Evolutionary conservation across 2,113 vertebrate species (phyloP).

Genomic region (Benthochromis sp.): DNA sequence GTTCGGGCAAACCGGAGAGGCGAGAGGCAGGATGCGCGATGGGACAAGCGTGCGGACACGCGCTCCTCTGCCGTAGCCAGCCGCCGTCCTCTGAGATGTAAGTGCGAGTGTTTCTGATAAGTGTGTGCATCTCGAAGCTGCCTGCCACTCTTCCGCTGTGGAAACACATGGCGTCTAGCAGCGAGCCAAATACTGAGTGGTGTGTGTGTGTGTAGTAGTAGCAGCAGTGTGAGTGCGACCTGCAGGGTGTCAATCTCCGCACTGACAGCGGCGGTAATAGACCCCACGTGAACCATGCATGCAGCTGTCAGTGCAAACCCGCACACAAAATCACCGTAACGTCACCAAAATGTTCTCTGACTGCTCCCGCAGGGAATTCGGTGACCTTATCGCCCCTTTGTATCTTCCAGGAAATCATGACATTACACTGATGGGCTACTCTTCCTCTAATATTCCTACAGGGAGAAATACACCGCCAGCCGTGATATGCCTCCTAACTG

Average conservation of each 20-base stretch:
- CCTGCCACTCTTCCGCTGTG: background rate
- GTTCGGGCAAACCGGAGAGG: slow-evolving; percentile 56
- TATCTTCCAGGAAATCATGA: background rate
- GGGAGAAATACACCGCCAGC: background rate
- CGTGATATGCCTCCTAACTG: background rate
- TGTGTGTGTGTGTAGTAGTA: background rate
- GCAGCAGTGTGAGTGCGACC: slow-evolving; percentile 3
- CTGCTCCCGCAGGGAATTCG: background rate
- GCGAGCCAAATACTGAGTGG: background rate
- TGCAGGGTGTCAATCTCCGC: slow-evolving; percentile 18
- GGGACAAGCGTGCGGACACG: slow-evolving; percentile 97
- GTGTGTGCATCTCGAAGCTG: background rate
- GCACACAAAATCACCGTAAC: background rate
- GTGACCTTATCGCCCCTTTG: slow-evolving; percentile 9
- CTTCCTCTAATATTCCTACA: background rate
- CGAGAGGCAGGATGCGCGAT: slow-evolving; percentile 87
- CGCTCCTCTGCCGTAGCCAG: slow-evolving; percentile 95
- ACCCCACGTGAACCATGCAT: background rate
- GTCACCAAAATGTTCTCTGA: background rate
- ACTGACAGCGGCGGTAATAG: background rate
- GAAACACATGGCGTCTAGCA: slow-evolving; percentile 9
- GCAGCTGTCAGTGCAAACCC: background rate
- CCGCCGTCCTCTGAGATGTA: slow-evolving; percentile 82
- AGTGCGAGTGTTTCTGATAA: slow-evolving; percentile 54
- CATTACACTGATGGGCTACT: background rate